These are phyloP conservation scores for Caenorhabditis doughertyi DNA, from an alignment of 2,888 invertebrate genomes.

Conservation along the genomic window DNA sequence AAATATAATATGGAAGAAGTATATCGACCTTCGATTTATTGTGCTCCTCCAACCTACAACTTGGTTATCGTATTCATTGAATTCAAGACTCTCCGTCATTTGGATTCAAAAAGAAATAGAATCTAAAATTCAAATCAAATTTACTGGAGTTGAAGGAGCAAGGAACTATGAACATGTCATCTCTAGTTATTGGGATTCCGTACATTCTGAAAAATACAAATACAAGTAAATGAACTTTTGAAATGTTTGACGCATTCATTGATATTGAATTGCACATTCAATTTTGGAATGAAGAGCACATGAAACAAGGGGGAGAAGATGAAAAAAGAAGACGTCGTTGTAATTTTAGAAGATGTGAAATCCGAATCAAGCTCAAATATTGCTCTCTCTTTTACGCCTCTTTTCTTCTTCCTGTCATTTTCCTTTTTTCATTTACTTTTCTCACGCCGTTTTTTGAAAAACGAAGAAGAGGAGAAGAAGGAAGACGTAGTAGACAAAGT, in stretches of 20 bases:
- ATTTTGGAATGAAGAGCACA: slow-evolving; percentile 7
- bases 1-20: slow-evolving; percentile 48
- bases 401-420: slow-evolving; percentile 18
- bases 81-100: slow-evolving; percentile 1
- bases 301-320: not conserved
- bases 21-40: slow-evolving; percentile 28
- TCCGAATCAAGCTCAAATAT: slow-evolving; percentile 60
- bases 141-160: slow-evolving; percentile 39
- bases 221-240: slow-evolving; percentile 32
- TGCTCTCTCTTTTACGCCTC: slow-evolving; percentile 23
- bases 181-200: slow-evolving; percentile 37
- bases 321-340: slow-evolving; percentile 31
- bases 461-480: not conserved
- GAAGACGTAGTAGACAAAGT: slow-evolving; percentile 33
- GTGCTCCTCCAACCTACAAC: slow-evolving; percentile 45
- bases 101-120: slow-evolving; percentile 7
- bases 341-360: slow-evolving; percentile 62
- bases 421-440: slow-evolving; percentile 34
- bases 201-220: slow-evolving; percentile 11
- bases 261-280: slow-evolving; percentile 44
- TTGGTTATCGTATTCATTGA: slow-evolving; percentile 43
- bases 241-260: slow-evolving; percentile 8
- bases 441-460: slow-evolving; percentile 33
- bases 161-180: slow-evolving; percentile 51
- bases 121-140: slow-evolving; percentile 29